phyloP scores from a whole-genome alignment of 1,140 invertebrate genomes.

The Schlechtendalia chinensis region DNA sequence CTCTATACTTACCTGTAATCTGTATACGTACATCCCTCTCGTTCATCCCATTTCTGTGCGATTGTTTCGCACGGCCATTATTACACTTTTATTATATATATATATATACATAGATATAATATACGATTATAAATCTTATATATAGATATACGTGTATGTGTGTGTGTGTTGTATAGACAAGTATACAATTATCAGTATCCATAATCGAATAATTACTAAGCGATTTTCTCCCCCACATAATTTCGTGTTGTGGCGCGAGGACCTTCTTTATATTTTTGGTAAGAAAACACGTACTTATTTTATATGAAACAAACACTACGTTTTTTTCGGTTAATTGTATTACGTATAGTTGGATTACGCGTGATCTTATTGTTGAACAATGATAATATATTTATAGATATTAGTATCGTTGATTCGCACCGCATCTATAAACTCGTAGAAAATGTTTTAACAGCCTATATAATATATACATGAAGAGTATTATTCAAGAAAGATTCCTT shows the following conservation, averaged over 20 bases:
- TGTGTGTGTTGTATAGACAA: too few species aligned
- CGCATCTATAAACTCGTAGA: constrained; percentile 1
- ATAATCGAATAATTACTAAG: neutral
- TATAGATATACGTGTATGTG: neutral
- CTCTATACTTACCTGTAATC: neutral
- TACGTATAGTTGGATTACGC: neutral
- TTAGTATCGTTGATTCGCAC: neutral
- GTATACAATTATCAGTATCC: neutral
- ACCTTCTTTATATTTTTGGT: neutral
- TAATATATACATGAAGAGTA: neutral
- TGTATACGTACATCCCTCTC: neutral
- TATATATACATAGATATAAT: neutral
- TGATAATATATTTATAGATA: neutral
- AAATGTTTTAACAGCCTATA: constrained; percentile 5
- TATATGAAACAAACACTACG: neutral
- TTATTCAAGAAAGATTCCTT: neutral
- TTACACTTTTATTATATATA: constrained; percentile 2
- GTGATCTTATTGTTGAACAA: neutral
- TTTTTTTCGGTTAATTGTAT: neutral
- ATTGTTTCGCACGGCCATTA: constrained; percentile 8
- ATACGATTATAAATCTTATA: too few species aligned
- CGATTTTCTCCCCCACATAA: neutral
- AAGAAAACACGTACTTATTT: neutral
- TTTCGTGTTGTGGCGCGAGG: neutral
- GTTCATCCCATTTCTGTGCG: constrained; percentile 18